Evolutionary conservation across 2,797 vertebrate species (phyloP).

Genomic region (Coendou prehensilis): DNA sequence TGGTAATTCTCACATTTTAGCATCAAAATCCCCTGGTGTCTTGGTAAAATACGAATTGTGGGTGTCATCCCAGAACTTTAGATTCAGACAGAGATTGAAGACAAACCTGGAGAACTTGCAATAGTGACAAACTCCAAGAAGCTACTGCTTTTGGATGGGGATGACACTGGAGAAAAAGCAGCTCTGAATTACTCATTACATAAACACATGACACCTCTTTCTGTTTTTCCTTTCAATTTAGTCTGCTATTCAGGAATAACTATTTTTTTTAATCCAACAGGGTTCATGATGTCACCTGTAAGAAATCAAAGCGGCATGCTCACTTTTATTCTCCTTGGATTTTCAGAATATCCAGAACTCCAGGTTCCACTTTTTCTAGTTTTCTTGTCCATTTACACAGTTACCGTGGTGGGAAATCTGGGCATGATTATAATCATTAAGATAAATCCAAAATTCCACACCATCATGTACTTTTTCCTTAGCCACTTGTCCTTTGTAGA

Average conservation of each 20-base stretch:
- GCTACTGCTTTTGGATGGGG: not conserved
- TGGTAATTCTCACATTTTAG: not conserved
- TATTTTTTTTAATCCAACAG: not conserved
- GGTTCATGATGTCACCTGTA: not conserved
- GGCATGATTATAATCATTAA: not conserved
- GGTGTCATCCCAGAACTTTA: not conserved
- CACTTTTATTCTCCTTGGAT: conserved; percentile 3
- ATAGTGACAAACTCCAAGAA: not conserved
- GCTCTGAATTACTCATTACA: not conserved
- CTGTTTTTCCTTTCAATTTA: not conserved
- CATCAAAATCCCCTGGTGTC: not conserved
- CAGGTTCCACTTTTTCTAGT: not conserved
- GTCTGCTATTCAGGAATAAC: not conserved
- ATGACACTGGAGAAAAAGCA: not conserved
- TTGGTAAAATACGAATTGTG: not conserved
- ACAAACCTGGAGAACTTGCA: not conserved
- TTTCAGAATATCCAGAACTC: conserved; percentile 44
- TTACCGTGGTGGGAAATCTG: not conserved
- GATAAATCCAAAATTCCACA: not conserved
- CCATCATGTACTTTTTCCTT: not conserved
- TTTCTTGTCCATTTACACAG: not conserved
- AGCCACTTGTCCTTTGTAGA: conserved; percentile 39
- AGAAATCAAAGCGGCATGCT: not conserved
- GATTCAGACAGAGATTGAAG: not conserved
- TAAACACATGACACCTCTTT: not conserved